Base-by-base conservation (phyloP, 1,140 invertebrate species). In the Drosophila tsacasi region DNA sequence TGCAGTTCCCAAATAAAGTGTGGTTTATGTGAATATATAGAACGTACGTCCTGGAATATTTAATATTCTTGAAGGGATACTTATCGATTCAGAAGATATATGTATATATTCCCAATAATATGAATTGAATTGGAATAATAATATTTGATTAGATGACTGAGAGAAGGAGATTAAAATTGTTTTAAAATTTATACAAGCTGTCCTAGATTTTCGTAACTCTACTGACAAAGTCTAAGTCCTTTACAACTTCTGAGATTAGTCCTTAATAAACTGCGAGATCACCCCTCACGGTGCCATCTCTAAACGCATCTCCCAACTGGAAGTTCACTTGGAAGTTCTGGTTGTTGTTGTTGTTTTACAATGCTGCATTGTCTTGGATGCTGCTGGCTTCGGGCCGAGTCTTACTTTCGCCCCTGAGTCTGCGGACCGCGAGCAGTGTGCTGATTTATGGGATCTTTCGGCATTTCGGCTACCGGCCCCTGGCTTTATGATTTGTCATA, bases 401-500 rank as follows among this genome's bases (percentile, higher is more conserved):
- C 39, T 73, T 46, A 57, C 35, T 52, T 69, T 46, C 15, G 50
- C 32, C 39, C 37, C 27, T 47, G 71, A 39, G 57, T 72, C 60
- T 54, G 59, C 58, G 64, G 47, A 37, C 60, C 49, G 52, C 37
- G 52, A 69, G 64, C 83, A 80, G 83, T 79, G 83, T 87, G 83
- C 83, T 86, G 83, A 86, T 86, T 86, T 86, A 86, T 86, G 69
- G 60, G 83, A 63, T 78, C 61, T 77, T 64, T 62, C 69, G 76
- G 50, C 79, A 61, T 87, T 83, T 83, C 78, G 83, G 66, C 79
- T 79, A 79, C 79, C 80, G 71, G 54, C 52, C 78, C 55, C 76
- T 49, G 76, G 60, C 61, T 89, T 89, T 89, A 90, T 89, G 85
- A 89, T 89, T 89, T 89, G 84, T 89, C 84, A 89, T 89, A 89